Conservation (phyloP, 2,113 vertebrate species). For the Psilopogon haemacephalus region DNA sequence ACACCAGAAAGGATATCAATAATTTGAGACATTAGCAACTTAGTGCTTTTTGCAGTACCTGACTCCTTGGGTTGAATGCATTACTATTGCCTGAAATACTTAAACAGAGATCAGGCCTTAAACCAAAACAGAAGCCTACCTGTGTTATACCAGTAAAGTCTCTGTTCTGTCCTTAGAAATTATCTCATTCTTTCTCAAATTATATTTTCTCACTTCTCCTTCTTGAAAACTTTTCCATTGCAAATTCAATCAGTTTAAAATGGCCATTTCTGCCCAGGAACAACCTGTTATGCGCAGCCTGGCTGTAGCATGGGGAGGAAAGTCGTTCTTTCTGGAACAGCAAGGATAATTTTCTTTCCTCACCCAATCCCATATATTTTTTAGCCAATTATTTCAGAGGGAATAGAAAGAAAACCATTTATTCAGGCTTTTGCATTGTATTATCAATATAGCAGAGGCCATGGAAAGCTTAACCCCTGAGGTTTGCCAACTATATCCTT, state of each 20-base stretch:
- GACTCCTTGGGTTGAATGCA: neutral
- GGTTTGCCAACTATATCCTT: neutral
- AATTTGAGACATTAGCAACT: neutral
- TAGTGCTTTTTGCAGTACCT: neutral
- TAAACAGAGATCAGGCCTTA: neutral
- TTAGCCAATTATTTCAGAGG: neutral
- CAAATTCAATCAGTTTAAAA: constrained; percentile 43
- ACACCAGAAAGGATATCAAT: neutral
- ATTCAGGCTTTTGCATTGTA: neutral
- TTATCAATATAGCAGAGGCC: neutral
- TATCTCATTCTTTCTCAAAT: neutral
- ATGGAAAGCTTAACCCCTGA: neutral
- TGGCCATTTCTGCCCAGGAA: neutral
- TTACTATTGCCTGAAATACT: neutral
- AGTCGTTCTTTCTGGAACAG: neutral
- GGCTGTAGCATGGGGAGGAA: neutral
- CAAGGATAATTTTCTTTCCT: neutral
- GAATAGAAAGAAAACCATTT: neutral
- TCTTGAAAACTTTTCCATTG: constrained; percentile 43
- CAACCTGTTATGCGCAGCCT: constrained; percentile 22
- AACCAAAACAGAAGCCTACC: neutral
- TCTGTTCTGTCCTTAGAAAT: neutral
- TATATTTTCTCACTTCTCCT: constrained; percentile 25
- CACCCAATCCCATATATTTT: neutral
- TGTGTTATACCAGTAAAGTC: neutral